A percentile compares a stretch with the other conserved stretches of the same genome.
Conservation (phyloP, 2,888 invertebrate species). For the Muschampia plurimacula region DNA sequence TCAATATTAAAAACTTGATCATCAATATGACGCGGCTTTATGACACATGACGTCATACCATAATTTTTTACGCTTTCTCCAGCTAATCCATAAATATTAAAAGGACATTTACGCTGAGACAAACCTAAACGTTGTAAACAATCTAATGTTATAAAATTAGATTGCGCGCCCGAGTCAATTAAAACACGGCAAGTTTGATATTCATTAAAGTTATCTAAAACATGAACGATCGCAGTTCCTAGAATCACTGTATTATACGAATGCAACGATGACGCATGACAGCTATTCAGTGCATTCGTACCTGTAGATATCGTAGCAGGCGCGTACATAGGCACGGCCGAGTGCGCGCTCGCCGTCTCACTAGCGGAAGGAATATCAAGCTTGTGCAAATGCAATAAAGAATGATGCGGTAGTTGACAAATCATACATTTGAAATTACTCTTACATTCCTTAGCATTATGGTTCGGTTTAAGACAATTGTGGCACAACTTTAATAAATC, state of each 20-base stretch:
- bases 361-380: background rate
- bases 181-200: constrained; percentile 1
- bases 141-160: background rate
- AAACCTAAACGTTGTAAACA: constrained; percentile 3
- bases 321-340: background rate
- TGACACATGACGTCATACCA: constrained; percentile 4
- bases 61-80: background rate
- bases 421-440: background rate
- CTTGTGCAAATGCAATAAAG: background rate
- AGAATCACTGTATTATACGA: background rate
- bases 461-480: background rate
- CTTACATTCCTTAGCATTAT: background rate
- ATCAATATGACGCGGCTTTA: background rate
- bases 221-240: background rate
- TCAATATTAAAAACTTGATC: background rate
- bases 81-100: background rate
- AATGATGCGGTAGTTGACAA: background rate
- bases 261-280: constrained; percentile 4
- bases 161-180: background rate
- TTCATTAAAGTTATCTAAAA: constrained; percentile 1
- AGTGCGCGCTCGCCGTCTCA: background rate
- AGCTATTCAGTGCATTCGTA: background rate
- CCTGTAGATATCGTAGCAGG: background rate
- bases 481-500: background rate
- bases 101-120: constrained; percentile 1